Evolutionary conservation across 2,113 vertebrate species (phyloP), one percentile per base, ranked within the genome.

Genomic region (Meleagris gallopavo): DNA sequence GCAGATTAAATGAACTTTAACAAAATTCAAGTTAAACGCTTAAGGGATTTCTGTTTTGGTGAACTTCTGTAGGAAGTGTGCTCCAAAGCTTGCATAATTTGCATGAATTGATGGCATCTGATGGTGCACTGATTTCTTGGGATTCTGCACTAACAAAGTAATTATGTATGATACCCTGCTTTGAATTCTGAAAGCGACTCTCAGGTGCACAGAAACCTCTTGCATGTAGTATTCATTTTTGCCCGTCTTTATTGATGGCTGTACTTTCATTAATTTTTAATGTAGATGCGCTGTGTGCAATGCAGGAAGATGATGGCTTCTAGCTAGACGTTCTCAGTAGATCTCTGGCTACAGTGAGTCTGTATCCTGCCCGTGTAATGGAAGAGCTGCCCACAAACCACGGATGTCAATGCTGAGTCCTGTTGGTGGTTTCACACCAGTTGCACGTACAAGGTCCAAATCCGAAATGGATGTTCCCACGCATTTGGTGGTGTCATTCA

Each of bases 361-460:
- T 89, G 88, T 83, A 73, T 92, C 89, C 84, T 96, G 90, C 60
- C 71, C 17, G 29, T 43, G 76, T 54, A 1, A 74, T 83, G 94
- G 75, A 55, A 83, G 82, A 2, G 38, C 84, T 91, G 91, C 89
- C 89, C 94, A 77, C 91, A 93, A 82, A 88, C 95, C 93, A 41
- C 22, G 0, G 67, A 6, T 75, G 84, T 66, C 93, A 73, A 55
- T 41, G 54, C 71, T 25, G 1, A 46, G 64, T 11, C 93, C 34
- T 92, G 91, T 5, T 85, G 94, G 95, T 91, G 89, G 94, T 91
- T 95, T 94, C 82, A 83, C 88, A 86, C 93, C 85, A 60, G 87
- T 64, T 74, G 89, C 89, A 71, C 4, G 0, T 45, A 8, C 60
- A 12, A 55, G 52, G 65, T 86, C 80, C 65, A 60, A 34, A 80